These are phyloP conservation scores for Trachemys scripta DNA, from an alignment of 2,113 vertebrate species.

Conservation along the genomic window DNA sequence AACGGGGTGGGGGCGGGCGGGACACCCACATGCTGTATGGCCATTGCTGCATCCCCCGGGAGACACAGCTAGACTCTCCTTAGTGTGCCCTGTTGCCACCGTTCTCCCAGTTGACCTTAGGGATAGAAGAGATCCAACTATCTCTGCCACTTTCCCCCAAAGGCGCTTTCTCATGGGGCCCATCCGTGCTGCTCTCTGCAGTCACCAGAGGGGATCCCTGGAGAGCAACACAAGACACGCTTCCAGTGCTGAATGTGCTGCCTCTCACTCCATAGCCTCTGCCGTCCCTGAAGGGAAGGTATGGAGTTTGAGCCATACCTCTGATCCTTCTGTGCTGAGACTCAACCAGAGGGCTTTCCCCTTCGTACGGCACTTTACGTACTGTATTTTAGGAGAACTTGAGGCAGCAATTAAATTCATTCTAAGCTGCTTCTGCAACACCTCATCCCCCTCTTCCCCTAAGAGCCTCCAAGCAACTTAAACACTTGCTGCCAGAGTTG, in stretches of 20 bases:
- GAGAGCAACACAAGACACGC: no score
- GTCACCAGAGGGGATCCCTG: not conserved
- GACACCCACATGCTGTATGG: not conserved
- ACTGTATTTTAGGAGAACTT: not conserved
- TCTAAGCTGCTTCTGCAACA: no score
- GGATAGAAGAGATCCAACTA: rapidly evolving
- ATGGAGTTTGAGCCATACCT: rapidly evolving
- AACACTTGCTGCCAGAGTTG: not conserved
- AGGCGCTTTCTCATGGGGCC: not conserved
- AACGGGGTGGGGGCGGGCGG: not conserved
- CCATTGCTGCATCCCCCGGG: not conserved
- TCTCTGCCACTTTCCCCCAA: rapidly evolving
- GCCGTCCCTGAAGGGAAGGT: not conserved
- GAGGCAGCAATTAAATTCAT: not conserved
- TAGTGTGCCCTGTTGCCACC: not conserved
- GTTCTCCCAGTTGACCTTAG: rapidly evolving
- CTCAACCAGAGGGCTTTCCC: not conserved
- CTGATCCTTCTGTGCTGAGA: not conserved
- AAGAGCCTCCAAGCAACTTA: not conserved
- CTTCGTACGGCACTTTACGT: rapidly evolving
- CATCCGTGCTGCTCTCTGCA: not conserved
- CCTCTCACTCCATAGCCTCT: no score
- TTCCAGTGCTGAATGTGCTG: not conserved
- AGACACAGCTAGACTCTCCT: rapidly evolving
- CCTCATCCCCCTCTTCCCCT: not conserved